Evolutionary conservation across 30 jellyfish, hydroid and myxozoan species (phyloP).

Genomic region (Hydra vulgaris): DNA sequence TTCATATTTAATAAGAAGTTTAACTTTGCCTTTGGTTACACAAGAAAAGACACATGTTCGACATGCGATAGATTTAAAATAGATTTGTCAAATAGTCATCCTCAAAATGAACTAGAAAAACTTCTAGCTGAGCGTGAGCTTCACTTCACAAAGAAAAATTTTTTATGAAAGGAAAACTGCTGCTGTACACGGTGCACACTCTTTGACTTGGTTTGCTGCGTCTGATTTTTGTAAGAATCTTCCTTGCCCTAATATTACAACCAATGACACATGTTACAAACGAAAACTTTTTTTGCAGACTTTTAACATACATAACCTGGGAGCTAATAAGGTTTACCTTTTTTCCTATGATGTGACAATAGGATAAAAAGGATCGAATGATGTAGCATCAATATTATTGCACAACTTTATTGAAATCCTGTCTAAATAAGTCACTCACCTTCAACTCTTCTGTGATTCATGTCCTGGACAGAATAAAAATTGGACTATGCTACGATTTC

Average conservation of each 20-base stretch:
- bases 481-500: not conserved
- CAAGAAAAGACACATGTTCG: not conserved
- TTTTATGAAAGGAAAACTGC: not conserved
- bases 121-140: not conserved
- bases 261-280: not conserved
- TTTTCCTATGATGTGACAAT: not conserved
- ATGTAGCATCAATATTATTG: not conserved
- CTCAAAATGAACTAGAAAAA: not conserved
- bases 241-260: not conserved
- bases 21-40: not conserved
- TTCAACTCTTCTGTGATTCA: not conserved
- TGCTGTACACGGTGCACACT: not conserved
- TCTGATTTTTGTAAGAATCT: not conserved
- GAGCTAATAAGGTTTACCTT: not conserved
- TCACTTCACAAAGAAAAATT: not conserved
- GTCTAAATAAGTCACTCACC: not conserved
- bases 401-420: not conserved
- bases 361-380: not conserved
- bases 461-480: not conserved
- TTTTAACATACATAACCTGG: not conserved
- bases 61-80: not conserved
- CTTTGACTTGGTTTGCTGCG: not conserved
- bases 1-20: not conserved
- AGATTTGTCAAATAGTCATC: not conserved
- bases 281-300: not conserved